A percentile compares a stretch with the other conserved stretches of the same genome.
phyloP scores from a whole-genome alignment of 2,797 vertebrate species.

The Syngnathus acus region DNA sequence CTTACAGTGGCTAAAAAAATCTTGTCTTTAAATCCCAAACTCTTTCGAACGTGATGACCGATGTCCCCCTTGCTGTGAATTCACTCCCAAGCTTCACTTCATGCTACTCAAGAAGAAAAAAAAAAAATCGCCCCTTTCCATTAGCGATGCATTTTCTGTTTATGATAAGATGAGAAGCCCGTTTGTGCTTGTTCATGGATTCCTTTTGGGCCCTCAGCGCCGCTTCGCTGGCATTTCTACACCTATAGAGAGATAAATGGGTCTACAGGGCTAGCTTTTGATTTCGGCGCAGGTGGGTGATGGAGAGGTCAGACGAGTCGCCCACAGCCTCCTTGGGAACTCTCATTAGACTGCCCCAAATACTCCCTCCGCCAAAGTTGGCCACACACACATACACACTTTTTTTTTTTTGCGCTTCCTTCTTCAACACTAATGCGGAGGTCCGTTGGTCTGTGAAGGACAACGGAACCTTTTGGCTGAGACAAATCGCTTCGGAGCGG shows the following conservation, averaged over 20 bases:
- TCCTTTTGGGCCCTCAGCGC: background rate
- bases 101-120: background rate
- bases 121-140: background rate
- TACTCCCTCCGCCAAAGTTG: constrained; percentile 48
- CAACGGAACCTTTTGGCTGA: constrained; percentile 67
- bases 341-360: constrained; percentile 35
- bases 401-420: constrained; percentile 35
- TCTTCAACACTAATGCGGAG: constrained; percentile 45
- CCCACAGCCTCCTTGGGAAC: constrained; percentile 23
- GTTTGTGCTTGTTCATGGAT: constrained; percentile 3
- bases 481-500: constrained; percentile 67
- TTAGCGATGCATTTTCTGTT: background rate
- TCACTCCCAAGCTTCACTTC: background rate
- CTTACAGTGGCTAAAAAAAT: too few species aligned
- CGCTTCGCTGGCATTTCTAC: background rate
- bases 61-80: background rate
- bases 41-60: background rate
- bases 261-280: constrained; percentile 10
- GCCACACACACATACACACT: background rate
- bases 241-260: background rate
- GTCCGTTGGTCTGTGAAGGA: constrained; percentile 72
- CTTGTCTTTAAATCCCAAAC: too few species aligned
- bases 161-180: background rate
- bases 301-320: constrained; percentile 30
- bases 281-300: constrained; percentile 31